Conservation (phyloP, 2,888 invertebrate genomes). For the Thecophora atra region DNA sequence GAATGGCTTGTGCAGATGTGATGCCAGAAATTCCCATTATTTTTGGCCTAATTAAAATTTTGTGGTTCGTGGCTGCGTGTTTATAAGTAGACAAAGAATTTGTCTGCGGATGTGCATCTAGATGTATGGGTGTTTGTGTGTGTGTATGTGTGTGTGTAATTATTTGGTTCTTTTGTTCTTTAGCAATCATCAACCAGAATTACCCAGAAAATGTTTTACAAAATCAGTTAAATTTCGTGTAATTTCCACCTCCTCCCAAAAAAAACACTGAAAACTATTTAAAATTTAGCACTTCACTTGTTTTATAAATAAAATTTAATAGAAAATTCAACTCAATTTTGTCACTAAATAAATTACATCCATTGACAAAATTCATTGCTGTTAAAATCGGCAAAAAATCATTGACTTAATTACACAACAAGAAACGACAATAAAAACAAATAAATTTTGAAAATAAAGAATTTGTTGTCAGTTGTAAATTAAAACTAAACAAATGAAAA, state of each 20-base stretch:
- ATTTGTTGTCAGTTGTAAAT: constrained; percentile 8
- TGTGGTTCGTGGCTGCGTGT: constrained; percentile 29
- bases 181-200: too few species aligned
- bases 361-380: background rate
- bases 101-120: background rate
- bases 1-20: background rate
- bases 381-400: background rate
- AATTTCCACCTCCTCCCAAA: too few species aligned
- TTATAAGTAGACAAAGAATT: background rate
- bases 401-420: constrained; percentile 4
- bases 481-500: constrained; percentile 14
- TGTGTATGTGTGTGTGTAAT: too few species aligned
- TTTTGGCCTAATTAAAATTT: constrained; percentile 39
- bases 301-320: too few species aligned
- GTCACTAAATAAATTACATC: background rate
- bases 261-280: too few species aligned
- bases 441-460: too few species aligned
- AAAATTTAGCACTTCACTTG: too few species aligned
- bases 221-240: too few species aligned
- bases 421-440: too few species aligned
- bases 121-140: too few species aligned
- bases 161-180: too few species aligned
- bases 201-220: too few species aligned
- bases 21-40: constrained; percentile 24
- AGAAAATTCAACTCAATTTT: background rate